Evolutionary conservation across 2,888 invertebrate species (phyloP).

Genomic region (Mimachlamys varia): DNA sequence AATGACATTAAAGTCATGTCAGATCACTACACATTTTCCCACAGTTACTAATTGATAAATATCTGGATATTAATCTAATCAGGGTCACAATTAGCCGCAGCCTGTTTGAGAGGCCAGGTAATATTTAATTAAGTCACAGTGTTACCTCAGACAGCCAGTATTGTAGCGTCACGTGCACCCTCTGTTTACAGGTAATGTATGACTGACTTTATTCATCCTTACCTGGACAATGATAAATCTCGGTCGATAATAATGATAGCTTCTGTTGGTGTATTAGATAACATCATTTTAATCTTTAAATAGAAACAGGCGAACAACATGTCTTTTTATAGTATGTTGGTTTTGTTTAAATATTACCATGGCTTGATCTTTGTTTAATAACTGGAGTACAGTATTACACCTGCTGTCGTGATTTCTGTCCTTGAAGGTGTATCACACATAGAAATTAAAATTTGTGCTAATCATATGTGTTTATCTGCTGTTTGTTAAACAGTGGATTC

Average conservation of each 20-base stretch:
- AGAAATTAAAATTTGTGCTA: background rate
- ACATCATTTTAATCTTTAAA: background rate
- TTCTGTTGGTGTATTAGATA: background rate
- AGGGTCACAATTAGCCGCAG: background rate
- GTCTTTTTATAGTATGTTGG: background rate
- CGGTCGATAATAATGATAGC: background rate
- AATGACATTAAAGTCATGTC: too few relatives aligned
- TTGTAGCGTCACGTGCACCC: background rate
- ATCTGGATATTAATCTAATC: background rate
- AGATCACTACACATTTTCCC: background rate
- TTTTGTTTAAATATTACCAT: background rate
- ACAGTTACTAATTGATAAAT: background rate
- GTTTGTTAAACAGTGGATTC: too few relatives aligned
- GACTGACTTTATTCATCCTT: background rate
- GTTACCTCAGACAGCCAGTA: background rate
- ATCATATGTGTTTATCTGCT: background rate
- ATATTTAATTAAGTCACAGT: background rate
- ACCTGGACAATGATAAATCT: background rate
- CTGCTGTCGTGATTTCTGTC: too few relatives aligned
- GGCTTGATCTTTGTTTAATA: background rate
- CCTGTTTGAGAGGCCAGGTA: background rate
- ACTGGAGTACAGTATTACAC: background rate
- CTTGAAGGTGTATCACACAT: background rate
- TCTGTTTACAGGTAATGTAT: background rate
- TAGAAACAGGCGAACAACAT: background rate